Base-by-base conservation (phyloP, 2,888 invertebrate species). In the Drepana falcataria region DNA sequence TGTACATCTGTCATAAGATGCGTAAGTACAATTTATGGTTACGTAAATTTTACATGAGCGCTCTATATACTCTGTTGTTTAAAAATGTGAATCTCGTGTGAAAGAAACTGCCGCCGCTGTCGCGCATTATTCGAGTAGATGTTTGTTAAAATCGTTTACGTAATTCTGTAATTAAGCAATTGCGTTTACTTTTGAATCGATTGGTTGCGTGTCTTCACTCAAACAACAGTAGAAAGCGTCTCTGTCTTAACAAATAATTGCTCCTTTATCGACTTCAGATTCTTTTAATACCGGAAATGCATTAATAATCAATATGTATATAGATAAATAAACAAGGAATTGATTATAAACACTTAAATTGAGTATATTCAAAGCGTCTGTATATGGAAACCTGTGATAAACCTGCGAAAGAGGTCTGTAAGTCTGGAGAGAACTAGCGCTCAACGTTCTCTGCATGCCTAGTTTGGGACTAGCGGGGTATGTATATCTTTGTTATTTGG, bases 11-110 rank as follows among this genome's bases (percentile, higher is more conserved):
- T 68, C 65, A 66, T 66, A 69, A 71, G 66, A 21, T 21, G 0
- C 21, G 21, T 21, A 21, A 21, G 71, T 73, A 73, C 71, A 4
- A 71, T 61, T 64, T 35, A 35, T 54, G 44, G 54, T 81, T 80
- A 74, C 73, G 74, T 75, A 79, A 81, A 63, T 59, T 61, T 71
- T 68, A 70, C 59, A 65, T 21, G 21, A 21, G 21, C 72, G 80
- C 77, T 82, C 82, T 69, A 80, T 66, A 82, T 79, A 73, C 64
- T 54, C 57, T 59, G 68, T 73, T 75, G 75, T 78, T 68, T 77
- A 65, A 57, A 53, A 52, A 54, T 55, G 59, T 58, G 55, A 66
- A 59, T 63, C 64, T 58, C 68, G 70, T 77, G 77, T 69, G 79
- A 78, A 71, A 55, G 61, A 56, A 21, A 48, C 48, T 53, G 58